Evolutionary conservation across 2,113 vertebrate species (phyloP).

Genomic region (Fregetta grallaria): DNA sequence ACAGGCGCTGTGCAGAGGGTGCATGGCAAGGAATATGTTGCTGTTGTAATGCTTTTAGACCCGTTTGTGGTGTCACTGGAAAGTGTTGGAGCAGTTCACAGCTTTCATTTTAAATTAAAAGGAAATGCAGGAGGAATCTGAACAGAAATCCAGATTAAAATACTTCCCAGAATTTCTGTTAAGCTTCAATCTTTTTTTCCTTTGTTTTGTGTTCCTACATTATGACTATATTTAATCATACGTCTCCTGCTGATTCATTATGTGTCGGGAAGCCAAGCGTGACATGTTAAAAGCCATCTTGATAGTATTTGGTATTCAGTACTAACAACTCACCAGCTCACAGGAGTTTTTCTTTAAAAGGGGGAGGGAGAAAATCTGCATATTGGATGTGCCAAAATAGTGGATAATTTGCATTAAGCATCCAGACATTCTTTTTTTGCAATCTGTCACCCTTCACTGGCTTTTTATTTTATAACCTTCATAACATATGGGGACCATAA

Average conservation of each 20-base stretch:
- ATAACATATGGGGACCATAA: conserved; percentile 4
- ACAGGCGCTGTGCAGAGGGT: neutral
- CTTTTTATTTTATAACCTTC: conserved; percentile 72
- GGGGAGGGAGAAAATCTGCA: conserved; percentile 57
- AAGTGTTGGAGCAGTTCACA: neutral
- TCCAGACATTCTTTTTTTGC: conserved; percentile 67
- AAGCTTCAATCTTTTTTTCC: neutral
- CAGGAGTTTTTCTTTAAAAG: conserved; percentile 39
- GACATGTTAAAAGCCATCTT: conserved; percentile 72
- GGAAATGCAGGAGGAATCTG: neutral
- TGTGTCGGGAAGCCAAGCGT: conserved; percentile 66
- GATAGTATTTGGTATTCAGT: conserved; percentile 75
- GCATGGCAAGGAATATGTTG: neutral
- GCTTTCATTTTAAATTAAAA: neutral
- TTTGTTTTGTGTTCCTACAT: neutral
- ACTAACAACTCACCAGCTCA: conserved; percentile 56
- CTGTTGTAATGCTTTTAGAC: neutral
- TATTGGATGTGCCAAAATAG: conserved; percentile 68
- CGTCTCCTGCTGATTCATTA: conserved; percentile 69
- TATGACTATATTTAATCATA: conserved; percentile 1
- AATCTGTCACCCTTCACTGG: conserved; percentile 75
- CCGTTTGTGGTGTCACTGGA: neutral
- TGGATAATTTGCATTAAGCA: conserved; percentile 74
- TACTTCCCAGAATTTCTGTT: neutral
- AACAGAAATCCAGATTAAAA: neutral